Conservation (phyloP, 1,140 invertebrate species). For the Rhopalosiphum padi region DNA sequence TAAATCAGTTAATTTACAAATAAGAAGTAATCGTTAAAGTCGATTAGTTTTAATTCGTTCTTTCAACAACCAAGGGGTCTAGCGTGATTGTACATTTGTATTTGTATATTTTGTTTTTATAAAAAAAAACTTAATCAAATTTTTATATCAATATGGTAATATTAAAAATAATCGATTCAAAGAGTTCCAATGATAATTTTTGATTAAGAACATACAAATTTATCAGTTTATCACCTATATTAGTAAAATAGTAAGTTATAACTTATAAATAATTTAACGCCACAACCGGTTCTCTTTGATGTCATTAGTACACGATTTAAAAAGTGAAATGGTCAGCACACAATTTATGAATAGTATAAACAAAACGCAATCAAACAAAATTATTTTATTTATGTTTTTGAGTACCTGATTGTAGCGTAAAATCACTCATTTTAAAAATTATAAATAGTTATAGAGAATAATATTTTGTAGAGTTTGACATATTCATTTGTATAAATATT, state of each 20-base stretch:
- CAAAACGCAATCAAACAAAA: no score
- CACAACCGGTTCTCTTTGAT: neutral
- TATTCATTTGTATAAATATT: no score
- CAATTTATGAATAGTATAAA: no score
- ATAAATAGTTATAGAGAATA: no score
- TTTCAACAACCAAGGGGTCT: no score
- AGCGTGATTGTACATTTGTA: neutral
- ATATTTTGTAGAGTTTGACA: no score
- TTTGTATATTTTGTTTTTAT: neutral
- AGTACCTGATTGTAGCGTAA: no score
- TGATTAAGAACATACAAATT: neutral
- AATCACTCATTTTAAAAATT: no score
- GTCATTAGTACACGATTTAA: neutral
- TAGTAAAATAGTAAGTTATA: neutral
- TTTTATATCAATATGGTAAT: neutral
- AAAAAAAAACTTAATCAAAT: neutral
- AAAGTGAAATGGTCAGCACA: no score
- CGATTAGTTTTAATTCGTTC: neutral
- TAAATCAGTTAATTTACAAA: neutral
- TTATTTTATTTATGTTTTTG: no score
- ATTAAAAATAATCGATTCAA: no score
- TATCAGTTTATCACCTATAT: neutral
- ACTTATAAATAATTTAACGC: neutral
- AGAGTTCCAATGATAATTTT: neutral
- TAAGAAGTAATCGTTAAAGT: neutral